Conservation (phyloP, 2,888 invertebrate genomes). For the Entomobrya proxima region DNA sequence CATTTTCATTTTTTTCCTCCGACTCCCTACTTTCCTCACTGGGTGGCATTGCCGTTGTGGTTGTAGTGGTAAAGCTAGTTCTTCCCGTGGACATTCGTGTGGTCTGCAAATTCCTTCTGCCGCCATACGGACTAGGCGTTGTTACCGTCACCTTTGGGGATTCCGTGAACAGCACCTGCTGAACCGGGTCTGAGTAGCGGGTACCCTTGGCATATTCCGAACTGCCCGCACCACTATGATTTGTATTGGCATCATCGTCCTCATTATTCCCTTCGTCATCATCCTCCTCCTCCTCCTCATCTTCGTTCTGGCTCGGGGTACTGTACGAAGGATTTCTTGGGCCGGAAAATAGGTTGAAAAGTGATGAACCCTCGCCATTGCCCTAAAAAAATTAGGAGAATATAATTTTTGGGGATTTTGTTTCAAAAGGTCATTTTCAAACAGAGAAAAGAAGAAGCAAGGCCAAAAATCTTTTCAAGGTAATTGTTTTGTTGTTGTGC, state of each 20-base stretch:
- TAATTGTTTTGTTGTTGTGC: background rate
- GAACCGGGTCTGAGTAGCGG: constrained; percentile 32
- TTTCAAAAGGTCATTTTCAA: constrained; percentile 46
- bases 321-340: constrained; percentile 64
- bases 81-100: constrained; percentile 68
- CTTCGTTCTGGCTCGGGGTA: constrained; percentile 37
- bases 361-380: constrained; percentile 62
- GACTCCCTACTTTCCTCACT: constrained; percentile 2
- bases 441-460: background rate
- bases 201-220: constrained; percentile 23
- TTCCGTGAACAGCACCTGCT: constrained; percentile 70
- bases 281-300: constrained; percentile 42
- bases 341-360: constrained; percentile 67
- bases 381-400: constrained; percentile 33
- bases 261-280: constrained; percentile 32
- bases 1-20: constrained; percentile 1
- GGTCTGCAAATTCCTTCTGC: constrained; percentile 54
- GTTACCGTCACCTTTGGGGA: constrained; percentile 62
- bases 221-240: constrained; percentile 37
- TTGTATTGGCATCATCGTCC: background rate
- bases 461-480: no score
- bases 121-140: constrained; percentile 37
- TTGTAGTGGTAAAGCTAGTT: constrained; percentile 56
- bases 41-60: constrained; percentile 22
- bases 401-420: constrained; percentile 5